A percentile compares a stretch with the other conserved stretches of the same genome.
phyloP scores from a whole-genome alignment of 2,113 vertebrate genomes.

The Campylomormyrus numenius region DNA sequence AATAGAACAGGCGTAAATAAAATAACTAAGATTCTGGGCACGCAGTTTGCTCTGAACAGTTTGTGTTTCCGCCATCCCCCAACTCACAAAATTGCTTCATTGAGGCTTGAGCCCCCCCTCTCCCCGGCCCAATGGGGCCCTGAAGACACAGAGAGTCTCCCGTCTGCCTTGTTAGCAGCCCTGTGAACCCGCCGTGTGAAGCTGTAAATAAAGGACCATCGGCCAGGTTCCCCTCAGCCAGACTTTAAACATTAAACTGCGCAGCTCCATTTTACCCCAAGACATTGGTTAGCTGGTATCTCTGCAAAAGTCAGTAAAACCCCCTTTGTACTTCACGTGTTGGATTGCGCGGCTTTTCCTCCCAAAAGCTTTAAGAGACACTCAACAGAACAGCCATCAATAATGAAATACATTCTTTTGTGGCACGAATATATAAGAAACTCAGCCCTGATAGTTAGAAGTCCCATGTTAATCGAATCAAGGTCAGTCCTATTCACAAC shows the following conservation, averaged over 20 bases:
- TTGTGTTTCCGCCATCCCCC: neutral
- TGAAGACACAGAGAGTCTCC: neutral
- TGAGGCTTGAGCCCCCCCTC: neutral
- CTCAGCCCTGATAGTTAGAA: neutral
- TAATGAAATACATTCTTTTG: neutral
- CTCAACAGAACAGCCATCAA: neutral
- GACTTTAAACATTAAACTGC: neutral
- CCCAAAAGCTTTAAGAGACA: neutral
- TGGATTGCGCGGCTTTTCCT: neutral
- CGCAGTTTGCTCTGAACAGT: conserved; percentile 18
- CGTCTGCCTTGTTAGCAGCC: neutral
- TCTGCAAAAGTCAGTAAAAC: neutral
- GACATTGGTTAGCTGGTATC: neutral
- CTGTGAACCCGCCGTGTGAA: neutral
- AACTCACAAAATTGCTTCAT: neutral
- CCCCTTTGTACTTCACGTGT: neutral
- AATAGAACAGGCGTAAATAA: neutral
- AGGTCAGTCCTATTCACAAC: neutral
- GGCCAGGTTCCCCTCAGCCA: neutral
- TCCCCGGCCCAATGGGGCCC: neutral
- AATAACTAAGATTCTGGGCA: conserved; percentile 15
- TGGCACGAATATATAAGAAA: neutral
- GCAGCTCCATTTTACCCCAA: neutral
- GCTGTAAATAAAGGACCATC: neutral
- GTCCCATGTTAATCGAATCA: neutral